Evolutionary conservation across 2,797 vertebrate species (phyloP).

Genomic region (Hapalemur alaotrensis): DNA sequence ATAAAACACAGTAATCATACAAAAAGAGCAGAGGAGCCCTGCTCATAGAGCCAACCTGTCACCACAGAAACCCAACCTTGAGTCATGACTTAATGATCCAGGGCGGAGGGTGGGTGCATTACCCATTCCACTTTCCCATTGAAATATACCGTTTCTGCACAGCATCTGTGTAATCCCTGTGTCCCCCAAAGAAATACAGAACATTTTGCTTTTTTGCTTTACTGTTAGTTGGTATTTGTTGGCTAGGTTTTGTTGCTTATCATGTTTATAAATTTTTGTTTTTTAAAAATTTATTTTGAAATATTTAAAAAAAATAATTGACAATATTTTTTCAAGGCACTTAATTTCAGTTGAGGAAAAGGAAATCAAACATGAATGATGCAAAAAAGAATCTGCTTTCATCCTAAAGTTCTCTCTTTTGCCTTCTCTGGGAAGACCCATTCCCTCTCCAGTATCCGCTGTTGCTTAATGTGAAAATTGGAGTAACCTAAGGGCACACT

Average conservation of each 20-base stretch:
- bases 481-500: background rate
- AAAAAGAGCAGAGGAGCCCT: background rate
- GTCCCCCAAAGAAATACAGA: background rate
- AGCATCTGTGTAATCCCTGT: background rate
- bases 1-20: background rate
- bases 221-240: background rate
- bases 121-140: background rate
- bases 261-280: background rate
- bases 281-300: constrained; percentile 8
- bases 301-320: background rate
- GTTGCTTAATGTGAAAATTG: background rate
- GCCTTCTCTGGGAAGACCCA: background rate
- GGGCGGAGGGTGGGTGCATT: background rate
- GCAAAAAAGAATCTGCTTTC: background rate
- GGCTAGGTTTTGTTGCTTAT: background rate
- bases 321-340: background rate
- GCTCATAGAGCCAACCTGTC: background rate
- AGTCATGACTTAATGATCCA: background rate
- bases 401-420: background rate
- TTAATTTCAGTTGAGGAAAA: background rate
- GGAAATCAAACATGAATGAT: background rate
- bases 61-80: background rate
- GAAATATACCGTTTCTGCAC: background rate
- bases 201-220: background rate
- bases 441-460: background rate